Evolutionary conservation across 2,888 invertebrate genomes (phyloP).

Genomic region (Acrocera orbiculus): DNA sequence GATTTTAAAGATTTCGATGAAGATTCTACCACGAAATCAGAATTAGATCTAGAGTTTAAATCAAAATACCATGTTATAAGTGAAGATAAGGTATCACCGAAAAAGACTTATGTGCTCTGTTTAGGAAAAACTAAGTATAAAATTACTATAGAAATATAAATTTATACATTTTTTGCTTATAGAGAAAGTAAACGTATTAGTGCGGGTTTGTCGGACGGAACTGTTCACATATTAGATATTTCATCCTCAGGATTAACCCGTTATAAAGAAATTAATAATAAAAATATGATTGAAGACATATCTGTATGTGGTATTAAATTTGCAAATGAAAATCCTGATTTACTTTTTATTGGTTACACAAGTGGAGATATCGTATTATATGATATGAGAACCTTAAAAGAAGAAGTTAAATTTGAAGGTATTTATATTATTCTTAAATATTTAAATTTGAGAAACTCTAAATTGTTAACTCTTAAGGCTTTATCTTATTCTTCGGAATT

Average conservation of each 20-base stretch:
- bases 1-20: too few species aligned
- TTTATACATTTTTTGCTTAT: not conserved
- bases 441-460: not conserved
- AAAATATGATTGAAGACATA: too few species aligned
- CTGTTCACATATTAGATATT: slow-evolving; percentile 34
- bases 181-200: slow-evolving; percentile 31
- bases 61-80: slow-evolving; percentile 19
- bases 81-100: slow-evolving; percentile 37
- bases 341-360: slow-evolving; percentile 20
- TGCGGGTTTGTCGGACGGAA: slow-evolving; percentile 33
- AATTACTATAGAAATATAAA: slow-evolving; percentile 1
- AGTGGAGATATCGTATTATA: slow-evolving; percentile 21
- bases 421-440: slow-evolving; percentile 7
- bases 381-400: slow-evolving; percentile 34
- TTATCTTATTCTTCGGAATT: too few species aligned
- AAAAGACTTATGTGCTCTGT: slow-evolving; percentile 42
- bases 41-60: slow-evolving; percentile 20
- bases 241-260: slow-evolving; percentile 18
- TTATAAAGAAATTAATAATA: slow-evolving; percentile 10
- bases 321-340: slow-evolving; percentile 19
- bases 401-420: slow-evolving; percentile 31
- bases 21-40: slow-evolving; percentile 20
- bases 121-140: slow-evolving; percentile 39
- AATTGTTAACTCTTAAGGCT: too few species aligned
- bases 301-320: slow-evolving; percentile 22